These are phyloP conservation scores for Pyrrhia umbra DNA, from an alignment of 2,888 invertebrate genomes.

Conservation along the genomic window DNA sequence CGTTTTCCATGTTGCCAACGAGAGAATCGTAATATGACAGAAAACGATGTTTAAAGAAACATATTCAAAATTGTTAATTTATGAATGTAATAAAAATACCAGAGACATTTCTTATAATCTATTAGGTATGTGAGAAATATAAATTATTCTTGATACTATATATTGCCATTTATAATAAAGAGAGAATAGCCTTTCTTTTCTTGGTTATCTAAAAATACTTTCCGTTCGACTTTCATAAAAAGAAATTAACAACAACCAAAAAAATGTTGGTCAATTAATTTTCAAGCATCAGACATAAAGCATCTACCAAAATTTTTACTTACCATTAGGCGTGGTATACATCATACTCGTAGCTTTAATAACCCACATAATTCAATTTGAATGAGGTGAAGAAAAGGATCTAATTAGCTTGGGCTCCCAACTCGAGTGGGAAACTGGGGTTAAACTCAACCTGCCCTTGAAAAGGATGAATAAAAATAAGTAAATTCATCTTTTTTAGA, in stretches of 20 bases:
- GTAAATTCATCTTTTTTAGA: slow-evolving; percentile 44
- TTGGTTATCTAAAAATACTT: too few relatives aligned
- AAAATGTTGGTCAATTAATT: slow-evolving; percentile 4
- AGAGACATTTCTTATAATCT: too few relatives aligned
- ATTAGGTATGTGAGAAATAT: too few relatives aligned
- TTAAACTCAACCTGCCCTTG: slow-evolving; percentile 26
- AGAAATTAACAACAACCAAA: not conserved
- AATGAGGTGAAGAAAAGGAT: slow-evolving; percentile 47
- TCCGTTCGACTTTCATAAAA: too few relatives aligned
- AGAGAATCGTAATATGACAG: not conserved
- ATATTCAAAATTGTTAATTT: not conserved
- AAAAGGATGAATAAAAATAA: slow-evolving; percentile 38
- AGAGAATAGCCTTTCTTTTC: too few relatives aligned
- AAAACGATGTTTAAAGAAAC: not conserved
- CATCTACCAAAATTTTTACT: slow-evolving; percentile 24
- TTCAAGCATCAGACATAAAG: not conserved
- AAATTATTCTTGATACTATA: too few relatives aligned
- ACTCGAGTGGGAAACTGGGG: slow-evolving; percentile 29
- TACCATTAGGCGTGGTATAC: slow-evolving; percentile 4
- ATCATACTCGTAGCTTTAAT: slow-evolving; percentile 24
- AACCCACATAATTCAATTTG: slow-evolving; percentile 36
- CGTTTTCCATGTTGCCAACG: not conserved
- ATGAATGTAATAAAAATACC: too few relatives aligned
- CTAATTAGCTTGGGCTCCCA: slow-evolving; percentile 58
- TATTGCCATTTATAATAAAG: too few relatives aligned